Base-by-base conservation (phyloP, 2,888 invertebrate species). In the Epinotia brunnichana region DNA sequence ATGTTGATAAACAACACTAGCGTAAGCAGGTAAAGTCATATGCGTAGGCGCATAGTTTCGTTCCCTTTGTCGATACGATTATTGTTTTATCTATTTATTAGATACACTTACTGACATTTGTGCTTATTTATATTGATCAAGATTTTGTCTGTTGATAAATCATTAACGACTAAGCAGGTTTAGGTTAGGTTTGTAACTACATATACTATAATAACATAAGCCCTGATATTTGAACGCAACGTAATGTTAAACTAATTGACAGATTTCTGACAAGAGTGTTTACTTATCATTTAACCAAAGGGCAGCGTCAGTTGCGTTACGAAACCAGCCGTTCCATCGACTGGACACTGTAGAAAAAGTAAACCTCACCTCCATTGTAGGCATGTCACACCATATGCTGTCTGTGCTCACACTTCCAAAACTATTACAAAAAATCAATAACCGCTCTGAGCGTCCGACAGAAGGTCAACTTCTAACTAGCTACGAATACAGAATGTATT, bases 401-500 rank as follows among this genome's bases (percentile, higher is more conserved):
- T 61, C 80, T 77, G 79, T 79, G 79, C 83, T 83, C 81, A 85
- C 84, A 87, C 86, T 87, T 86, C 77, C 78, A 79, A 84, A 85
- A 83, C 78, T 82, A 82, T 84, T 79, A 85, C 76, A 84, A 91
- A 90, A 90, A 90, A 91, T 85, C 89, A 87, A 90, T 88, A 88
- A 83, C 79, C 79, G 80, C 82, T 83, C 80, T 77, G 88, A 88
- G 89, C 86, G 86, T 85, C 89, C 84, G 76, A 87, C 87, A 89
- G 86, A 90, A 90, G 90, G 89, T 89, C 89, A 88, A 80, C 74
- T 77, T 81, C 85, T 90, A 93, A 93, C 91, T 90, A 91, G 88
- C 84, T 84, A 88, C 87, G 86, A 90, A 92, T 92, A 87, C 83
- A 84, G 82, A 83, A 85, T 84, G 85, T 87, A 91, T 92, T 91